Conservation (phyloP, 1,140 invertebrate genomes). For the Drosophila repletoides region DNA sequence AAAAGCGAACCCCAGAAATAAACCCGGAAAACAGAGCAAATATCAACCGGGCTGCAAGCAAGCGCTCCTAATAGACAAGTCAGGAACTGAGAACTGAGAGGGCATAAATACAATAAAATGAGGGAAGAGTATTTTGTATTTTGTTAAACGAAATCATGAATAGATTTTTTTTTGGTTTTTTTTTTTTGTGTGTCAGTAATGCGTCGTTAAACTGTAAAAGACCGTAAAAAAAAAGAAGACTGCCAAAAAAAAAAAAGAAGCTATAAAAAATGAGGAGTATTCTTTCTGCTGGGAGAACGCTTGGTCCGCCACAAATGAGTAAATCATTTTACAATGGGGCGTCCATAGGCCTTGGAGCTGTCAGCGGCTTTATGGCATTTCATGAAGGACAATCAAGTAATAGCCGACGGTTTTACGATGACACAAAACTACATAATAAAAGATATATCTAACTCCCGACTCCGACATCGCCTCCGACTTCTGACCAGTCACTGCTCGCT, state of each 20-base stretch:
- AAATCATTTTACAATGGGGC: constrained; percentile 75
- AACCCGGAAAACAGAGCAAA: constrained; percentile 26
- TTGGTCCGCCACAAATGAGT: constrained; percentile 57
- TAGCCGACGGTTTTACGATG: constrained; percentile 76
- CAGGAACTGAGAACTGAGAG: too few relatives aligned
- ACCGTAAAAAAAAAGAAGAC: constrained; percentile 60
- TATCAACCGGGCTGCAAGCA: constrained; percentile 29
- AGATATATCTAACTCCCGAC: constrained; percentile 44
- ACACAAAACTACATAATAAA: constrained; percentile 79
- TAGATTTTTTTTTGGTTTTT: constrained; percentile 51
- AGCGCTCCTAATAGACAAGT: constrained; percentile 47
- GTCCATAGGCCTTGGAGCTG: constrained; percentile 22
- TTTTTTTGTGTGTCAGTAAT: constrained; percentile 69
- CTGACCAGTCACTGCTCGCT: not conserved
- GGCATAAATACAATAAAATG: constrained; percentile 65
- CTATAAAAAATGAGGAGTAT: constrained; percentile 67
- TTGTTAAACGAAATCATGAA: constrained; percentile 64
- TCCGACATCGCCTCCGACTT: not conserved
- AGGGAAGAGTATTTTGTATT: constrained; percentile 18
- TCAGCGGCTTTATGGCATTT: constrained; percentile 68
- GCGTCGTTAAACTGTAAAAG: constrained; percentile 79
- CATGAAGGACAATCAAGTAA: constrained; percentile 78
- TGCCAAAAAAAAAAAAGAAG: constrained; percentile 36
- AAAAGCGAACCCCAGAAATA: constrained; percentile 33
- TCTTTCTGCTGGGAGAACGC: not conserved